Evolutionary conservation across 2,888 invertebrate species (phyloP), one percentile per base, ranked within the genome.

Genomic region (Drosophila monieri): DNA sequence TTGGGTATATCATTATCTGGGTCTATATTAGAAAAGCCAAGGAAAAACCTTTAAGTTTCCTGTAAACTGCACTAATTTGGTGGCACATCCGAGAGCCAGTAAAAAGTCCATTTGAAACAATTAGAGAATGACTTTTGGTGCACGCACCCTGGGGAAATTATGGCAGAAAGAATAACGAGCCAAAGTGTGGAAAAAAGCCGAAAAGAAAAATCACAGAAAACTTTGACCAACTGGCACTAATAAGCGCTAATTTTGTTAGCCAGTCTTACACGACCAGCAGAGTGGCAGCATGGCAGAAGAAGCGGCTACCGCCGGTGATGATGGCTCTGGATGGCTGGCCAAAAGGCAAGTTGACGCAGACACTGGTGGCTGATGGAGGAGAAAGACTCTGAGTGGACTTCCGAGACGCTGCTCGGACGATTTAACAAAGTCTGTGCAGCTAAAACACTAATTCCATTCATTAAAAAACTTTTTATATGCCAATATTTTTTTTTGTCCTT

Each of bases 391-490:
- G 57, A 53, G 52, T 56, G 74, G 74, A 72, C 74, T 65, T 78
- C 43, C 66, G 35, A 73, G 71, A 60, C 66, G 66, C 52, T 74
- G 80, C 51, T 68, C 58, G 80, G 73, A 73, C 76, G 77, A 84
- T 84, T 84, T 79, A 80, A 79, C 84, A 81, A 80, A 81, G 76
- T 81, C 81, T 73, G 72, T 80, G 84, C 81, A 79, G 71, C 76
- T 76, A 72, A 79, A 83, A 85, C 83, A 85, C 84, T 84, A 84
- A 84, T 84, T 83, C 79, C 80, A 85, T 85, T 85, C 84, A 84
- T 84, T 84, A 85, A 84, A 81, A 84, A 81, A 85, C 85, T 87
- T 81, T 81, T 85, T 87, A 80, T 81, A 73, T 87, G 85, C 85
- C 81, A 81, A 80, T 86, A 86, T 81, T 66, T 86, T 58, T 25